These are phyloP conservation scores for Promerops cafer DNA, from an alignment of 2,113 vertebrate genomes.

Conservation along the genomic window DNA sequence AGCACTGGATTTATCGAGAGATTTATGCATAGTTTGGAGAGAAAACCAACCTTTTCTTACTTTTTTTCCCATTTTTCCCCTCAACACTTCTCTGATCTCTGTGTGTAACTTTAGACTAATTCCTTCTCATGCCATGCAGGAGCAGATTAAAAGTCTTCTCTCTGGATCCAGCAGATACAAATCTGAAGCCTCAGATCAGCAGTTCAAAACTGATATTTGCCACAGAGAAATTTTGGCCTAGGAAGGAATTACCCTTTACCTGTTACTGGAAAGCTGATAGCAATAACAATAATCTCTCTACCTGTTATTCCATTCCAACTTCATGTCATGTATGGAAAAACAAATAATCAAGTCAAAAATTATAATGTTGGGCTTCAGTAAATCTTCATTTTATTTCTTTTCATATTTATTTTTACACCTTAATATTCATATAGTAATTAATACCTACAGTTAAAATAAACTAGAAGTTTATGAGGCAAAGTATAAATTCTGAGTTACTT, in stretches of 20 bases:
- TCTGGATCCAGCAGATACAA: background rate
- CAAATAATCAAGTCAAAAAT: background rate
- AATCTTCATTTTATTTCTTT: background rate
- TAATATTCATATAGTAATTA: background rate
- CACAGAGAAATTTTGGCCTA: background rate
- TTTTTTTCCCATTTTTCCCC: accelerated
- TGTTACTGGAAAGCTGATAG: background rate
- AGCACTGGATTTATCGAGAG: background rate
- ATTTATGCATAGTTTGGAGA: background rate
- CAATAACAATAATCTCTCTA: background rate
- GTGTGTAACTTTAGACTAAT: background rate
- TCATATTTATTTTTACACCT: background rate
- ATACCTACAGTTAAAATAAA: background rate
- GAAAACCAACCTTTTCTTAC: accelerated
- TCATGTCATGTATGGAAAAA: background rate
- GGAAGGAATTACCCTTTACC: background rate
- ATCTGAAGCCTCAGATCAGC: background rate
- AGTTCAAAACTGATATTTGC: background rate
- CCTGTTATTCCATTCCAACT: background rate
- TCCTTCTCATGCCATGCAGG: background rate
- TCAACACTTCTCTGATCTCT: background rate
- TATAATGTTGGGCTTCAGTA: accelerated
- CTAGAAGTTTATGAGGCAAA: background rate
- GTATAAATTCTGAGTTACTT: background rate
- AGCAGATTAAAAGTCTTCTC: background rate